phyloP scores from a whole-genome alignment of 2,113 vertebrate genomes.

The Semnopithecus entellus region DNA sequence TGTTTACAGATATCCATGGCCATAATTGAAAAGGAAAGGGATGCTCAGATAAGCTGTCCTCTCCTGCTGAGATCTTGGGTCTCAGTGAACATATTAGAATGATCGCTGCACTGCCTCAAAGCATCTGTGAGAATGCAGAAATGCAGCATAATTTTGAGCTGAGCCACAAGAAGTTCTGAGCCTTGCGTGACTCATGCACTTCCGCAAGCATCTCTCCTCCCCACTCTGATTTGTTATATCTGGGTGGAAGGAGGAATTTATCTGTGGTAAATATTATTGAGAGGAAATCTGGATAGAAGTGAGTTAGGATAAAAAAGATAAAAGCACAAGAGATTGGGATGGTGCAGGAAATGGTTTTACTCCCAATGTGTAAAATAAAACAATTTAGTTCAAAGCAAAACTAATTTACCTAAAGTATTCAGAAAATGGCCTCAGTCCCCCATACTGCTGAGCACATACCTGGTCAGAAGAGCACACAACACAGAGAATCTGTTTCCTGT shows the following conservation, averaged over 20 bases:
- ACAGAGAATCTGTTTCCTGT: rapidly evolving
- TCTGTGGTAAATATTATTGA: rapidly evolving
- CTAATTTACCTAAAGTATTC: neutral
- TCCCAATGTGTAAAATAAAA: neutral
- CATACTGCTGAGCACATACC: rapidly evolving
- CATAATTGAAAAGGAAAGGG: neutral
- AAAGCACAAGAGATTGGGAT: neutral
- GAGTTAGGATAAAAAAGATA: neutral
- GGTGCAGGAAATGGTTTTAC: neutral
- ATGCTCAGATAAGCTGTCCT: rapidly evolving
- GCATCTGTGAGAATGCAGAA: neutral
- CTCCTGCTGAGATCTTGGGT: too few species aligned
- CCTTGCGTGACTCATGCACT: rapidly evolving
- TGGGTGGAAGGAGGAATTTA: neutral
- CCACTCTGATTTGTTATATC: rapidly evolving
- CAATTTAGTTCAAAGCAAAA: neutral
- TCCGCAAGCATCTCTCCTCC: rapidly evolving
- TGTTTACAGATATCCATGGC: rapidly evolving
- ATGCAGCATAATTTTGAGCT: rapidly evolving
- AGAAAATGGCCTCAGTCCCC: neutral
- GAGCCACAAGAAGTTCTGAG: neutral
- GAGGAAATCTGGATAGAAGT: neutral
- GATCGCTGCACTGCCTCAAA: rapidly evolving
- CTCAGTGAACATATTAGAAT: rapidly evolving
- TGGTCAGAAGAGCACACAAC: neutral